A percentile compares a stretch with the other conserved stretches of the same genome.
Evolutionary conservation across 1,140 invertebrate genomes (phyloP).

Genomic region (Scaptomyza graminum): DNA sequence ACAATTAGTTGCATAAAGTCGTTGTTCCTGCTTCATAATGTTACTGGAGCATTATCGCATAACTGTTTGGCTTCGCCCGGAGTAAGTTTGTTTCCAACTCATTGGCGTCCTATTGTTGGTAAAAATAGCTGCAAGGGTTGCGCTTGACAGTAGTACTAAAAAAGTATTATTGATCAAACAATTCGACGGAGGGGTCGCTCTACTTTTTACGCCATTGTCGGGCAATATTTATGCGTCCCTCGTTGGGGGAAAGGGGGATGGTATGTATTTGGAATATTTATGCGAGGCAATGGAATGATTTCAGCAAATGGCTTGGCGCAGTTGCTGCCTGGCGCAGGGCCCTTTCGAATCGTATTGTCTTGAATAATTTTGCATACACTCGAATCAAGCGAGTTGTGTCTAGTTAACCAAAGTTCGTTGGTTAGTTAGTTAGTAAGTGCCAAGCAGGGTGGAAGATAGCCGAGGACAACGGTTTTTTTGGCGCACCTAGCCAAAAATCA

Average conservation of each 20-base stretch:
- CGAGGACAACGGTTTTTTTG: conserved; percentile 82
- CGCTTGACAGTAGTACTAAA: conserved; percentile 18
- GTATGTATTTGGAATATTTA: conserved; percentile 18
- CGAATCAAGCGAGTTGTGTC: conserved; percentile 19
- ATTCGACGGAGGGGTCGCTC: conserved; percentile 24
- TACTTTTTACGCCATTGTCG: neutral
- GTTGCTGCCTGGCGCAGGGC: conserved; percentile 49
- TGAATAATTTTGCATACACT: conserved; percentile 36
- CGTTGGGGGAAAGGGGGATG: neutral
- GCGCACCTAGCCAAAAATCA: conserved; percentile 74
- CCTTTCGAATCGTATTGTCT: conserved; percentile 1
- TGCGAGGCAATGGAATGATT: conserved; percentile 40
- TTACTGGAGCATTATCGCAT: conserved; percentile 60
- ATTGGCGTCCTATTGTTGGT: conserved; percentile 41
- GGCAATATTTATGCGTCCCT: conserved; percentile 8
- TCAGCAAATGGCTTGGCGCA: conserved; percentile 31
- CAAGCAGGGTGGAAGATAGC: conserved; percentile 58
- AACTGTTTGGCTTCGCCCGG: conserved; percentile 30
- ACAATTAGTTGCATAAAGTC: conserved; percentile 75
- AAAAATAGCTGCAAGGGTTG: conserved; percentile 62
- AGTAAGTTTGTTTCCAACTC: conserved; percentile 38
- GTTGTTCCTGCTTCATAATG: conserved; percentile 45
- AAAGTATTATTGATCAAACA: conserved; percentile 70
- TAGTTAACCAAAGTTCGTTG: conserved; percentile 23
- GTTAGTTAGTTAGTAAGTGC: conserved; percentile 72